Base-by-base conservation (phyloP, 2,888 invertebrate genomes). In the Lathronympha strigana region DNA sequence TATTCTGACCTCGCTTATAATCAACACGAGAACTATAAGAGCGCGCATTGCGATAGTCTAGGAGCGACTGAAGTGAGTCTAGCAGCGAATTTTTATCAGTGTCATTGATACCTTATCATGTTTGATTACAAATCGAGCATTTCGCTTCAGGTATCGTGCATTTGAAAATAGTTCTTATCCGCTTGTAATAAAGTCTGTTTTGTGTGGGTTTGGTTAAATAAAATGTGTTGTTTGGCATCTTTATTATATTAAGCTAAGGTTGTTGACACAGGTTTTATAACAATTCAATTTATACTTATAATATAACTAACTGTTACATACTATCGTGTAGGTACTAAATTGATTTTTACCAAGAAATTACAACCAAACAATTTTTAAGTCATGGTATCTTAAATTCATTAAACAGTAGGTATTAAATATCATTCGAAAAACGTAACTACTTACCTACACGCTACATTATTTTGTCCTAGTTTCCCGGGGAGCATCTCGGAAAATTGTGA, bases 61-160 rank as follows among this genome's bases (percentile, higher is more conserved):
- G 23, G n/a, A 0, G 1, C 3, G 23, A 67, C 67, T 66, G 61
- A 61, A 45, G 53, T 63, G 68, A 47, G 57, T 50, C 49, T 63
- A 40, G 47, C 47, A 68, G 67, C 71, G 72, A 72, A 72, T 66
- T 71, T 68, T 78, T 79, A 81, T 80, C 80, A 73, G 31, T 63
- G 67, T 66, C 61, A 68, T 61, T 70, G 72, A 74, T 71, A 68
- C 70, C 73, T 82, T 87, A 88, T 88, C 87, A 82, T 70, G 67
- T 75, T 74, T 77, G 77, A 82, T 85, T 79, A 77, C 79, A 38
- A 40, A 57, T 63, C 81, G 84, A 82, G 80, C 83, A 88, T 86
- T 87, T 83, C 80, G 76, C 80, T 77, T 11, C 28, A 33, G 43
- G 58, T 60, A 49, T 36, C 25, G 19, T n/a, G 19, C 13, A 38